Base-by-base conservation (phyloP, 1,140 invertebrate species). In the Belonocnema kinseyi region DNA sequence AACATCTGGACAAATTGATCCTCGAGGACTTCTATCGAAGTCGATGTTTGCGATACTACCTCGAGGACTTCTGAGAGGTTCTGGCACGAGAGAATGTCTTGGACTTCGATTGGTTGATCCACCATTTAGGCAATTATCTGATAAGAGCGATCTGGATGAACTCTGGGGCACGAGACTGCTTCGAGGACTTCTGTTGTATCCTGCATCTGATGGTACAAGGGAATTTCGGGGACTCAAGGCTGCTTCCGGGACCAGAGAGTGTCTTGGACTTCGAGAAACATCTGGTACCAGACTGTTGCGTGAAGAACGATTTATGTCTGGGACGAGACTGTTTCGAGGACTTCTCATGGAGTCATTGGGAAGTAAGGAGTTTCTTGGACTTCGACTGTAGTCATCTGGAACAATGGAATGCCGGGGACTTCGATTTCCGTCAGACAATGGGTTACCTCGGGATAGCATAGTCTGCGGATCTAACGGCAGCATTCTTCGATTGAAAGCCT, bases 161-260 rank as follows among this genome's bases (percentile, higher is more conserved):
- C 77, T 54, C 80, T 75, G 19, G 80, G 93, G 93, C 8, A 94
- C 92, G 76, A 94, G 87, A 87, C 94, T 94, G 79, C 94, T 94
- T 73, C 94, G 90, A 0, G 94, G 94, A 88, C 93, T 94, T 40
- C 94, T 89, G 79, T 93, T 94, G 80, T 93, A 94, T 7, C 85
- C 83, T 17, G 90, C 78, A 70, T 88, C 88, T 4, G 77, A 72
- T 1, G 88, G 93, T 54, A 93, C 91, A 50, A 94, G 77, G 46
- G 93, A 94, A 66, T 93, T 88, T 58, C 93, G 88, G 0, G 90
- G 89, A 80, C 89, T 91, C 13, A 90, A 74, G 0, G 84, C 76
- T 3, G 77, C 80, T 17, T 92, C 91, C 1, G 91, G 89, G 4
- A 90, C 85, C 51, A 92, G 77, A 10, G 90, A 92, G 54, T 90